Evolutionary conservation across 2,888 invertebrate genomes (phyloP).

Genomic region (Drepanosiphum platanoidis): DNA sequence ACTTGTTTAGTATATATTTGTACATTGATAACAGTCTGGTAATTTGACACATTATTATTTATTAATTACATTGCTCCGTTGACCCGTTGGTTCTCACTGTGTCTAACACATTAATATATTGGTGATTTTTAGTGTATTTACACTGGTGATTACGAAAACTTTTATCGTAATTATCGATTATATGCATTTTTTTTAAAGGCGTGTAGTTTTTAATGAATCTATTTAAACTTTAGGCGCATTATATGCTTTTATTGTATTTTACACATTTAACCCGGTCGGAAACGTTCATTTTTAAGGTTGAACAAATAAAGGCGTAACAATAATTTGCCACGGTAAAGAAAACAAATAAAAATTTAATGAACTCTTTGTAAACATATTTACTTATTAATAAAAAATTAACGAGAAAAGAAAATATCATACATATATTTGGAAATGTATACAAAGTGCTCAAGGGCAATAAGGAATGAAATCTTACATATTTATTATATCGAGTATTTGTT

Average conservation of each 20-base stretch:
- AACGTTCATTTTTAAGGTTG: not conserved
- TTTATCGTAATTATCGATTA: not conserved
- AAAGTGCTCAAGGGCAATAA: not conserved
- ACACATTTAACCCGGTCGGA: not conserved
- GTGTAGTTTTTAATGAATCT: not conserved
- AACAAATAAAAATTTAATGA: conserved; percentile 24
- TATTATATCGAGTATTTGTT: not conserved
- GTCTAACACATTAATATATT: not conserved
- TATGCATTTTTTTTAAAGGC: not conserved
- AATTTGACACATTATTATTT: not conserved
- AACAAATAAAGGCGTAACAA: conserved; percentile 20
- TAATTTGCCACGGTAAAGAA: not conserved
- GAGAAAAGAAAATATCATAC: not conserved
- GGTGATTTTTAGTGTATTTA: not conserved
- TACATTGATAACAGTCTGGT: not conserved
- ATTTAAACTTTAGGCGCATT: not conserved
- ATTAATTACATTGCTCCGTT: not conserved
- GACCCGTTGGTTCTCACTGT: not conserved
- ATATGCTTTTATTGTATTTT: not conserved
- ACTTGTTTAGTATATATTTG: too few relatives aligned
- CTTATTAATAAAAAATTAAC: conserved; percentile 15
- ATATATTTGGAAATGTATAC: not conserved
- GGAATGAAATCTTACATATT: not conserved
- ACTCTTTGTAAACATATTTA: conserved; percentile 19
- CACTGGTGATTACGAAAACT: not conserved